Evolutionary conservation across 2,888 invertebrate genomes (phyloP), one percentile per base, ranked within the genome.

Genomic region (Lasioglossum oenotherae): DNA sequence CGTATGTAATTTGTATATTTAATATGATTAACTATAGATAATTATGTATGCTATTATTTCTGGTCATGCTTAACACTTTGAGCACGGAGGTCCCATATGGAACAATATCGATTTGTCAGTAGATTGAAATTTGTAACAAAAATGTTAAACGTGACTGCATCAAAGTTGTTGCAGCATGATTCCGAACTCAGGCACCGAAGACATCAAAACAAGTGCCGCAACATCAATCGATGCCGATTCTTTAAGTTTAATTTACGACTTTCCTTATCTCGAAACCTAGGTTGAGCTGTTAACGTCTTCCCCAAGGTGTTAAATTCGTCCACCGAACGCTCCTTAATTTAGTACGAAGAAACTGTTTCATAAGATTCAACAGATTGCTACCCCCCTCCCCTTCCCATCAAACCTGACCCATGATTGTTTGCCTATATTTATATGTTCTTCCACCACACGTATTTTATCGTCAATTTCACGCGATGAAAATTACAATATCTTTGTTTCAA

Each of bases 351-450:
- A 81, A 76, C 49, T 77, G n/a, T 76, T 74, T 71, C 67, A n/a
- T 80, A 75, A 86, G 82, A 90, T 84, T 90, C 86, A 84, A 89
- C 88, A 82, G 90, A 90, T 88, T 88, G 82, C 67, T 69, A 41
- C 44, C 64, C 75, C 57, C 35, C n/a, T 49, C n/a, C n/a, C 72
- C n/a, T 14, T 14, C 64, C 19, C 19, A 1, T 6, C 31, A 12
- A n/a, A 64, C 27, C 16, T 31, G 31, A 16, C 6, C 31, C 64
- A 71, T 23, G 6, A 71, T 35, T 53, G 41, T 82, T 74, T 81
- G 49, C 72, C 77, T 75, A 69, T 72, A 80, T 49, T 46, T 75
- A 67, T 71, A 75, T 31, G 69, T 60, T n/a, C 31, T 78, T 23
- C 27, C 72, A 44, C 73, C 64, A n/a, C 71, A 74, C 57, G 60